Conservation (phyloP, 2,888 invertebrate species). For the Laothoe populi region DNA sequence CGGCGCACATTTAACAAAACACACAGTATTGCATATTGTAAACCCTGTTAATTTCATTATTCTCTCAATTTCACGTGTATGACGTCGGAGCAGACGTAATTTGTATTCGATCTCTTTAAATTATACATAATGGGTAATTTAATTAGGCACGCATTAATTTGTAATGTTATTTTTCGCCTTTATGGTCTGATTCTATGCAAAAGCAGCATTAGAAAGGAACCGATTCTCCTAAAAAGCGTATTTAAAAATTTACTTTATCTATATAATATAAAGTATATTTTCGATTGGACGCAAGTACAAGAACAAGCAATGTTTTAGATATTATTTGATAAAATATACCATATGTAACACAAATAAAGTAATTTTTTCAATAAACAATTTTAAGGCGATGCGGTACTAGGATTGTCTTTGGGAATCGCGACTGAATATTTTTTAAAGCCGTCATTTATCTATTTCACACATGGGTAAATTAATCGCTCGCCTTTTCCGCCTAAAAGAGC, state of each 20-base stretch:
- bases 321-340: too few species aligned
- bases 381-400: too few species aligned
- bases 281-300: too few species aligned
- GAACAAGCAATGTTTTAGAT: too few species aligned
- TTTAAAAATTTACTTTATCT: background rate
- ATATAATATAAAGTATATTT: background rate
- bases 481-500: too few species aligned
- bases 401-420: too few species aligned
- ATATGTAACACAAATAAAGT: too few species aligned
- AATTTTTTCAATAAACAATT: too few species aligned
- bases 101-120: background rate
- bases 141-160: background rate
- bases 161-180: background rate
- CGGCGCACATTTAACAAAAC: background rate
- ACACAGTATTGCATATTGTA: slow-evolving; percentile 22
- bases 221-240: too few species aligned
- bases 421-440: too few species aligned
- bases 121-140: background rate
- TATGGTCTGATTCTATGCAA: background rate
- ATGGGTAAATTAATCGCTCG: too few species aligned
- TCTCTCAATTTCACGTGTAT: background rate
- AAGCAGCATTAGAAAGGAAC: background rate
- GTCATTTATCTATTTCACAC: too few species aligned
- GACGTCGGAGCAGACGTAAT: slow-evolving; percentile 9
- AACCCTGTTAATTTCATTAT: slow-evolving; percentile 26